Base-by-base conservation (phyloP, 2,888 invertebrate genomes). In the Drosophila rubida region DNA sequence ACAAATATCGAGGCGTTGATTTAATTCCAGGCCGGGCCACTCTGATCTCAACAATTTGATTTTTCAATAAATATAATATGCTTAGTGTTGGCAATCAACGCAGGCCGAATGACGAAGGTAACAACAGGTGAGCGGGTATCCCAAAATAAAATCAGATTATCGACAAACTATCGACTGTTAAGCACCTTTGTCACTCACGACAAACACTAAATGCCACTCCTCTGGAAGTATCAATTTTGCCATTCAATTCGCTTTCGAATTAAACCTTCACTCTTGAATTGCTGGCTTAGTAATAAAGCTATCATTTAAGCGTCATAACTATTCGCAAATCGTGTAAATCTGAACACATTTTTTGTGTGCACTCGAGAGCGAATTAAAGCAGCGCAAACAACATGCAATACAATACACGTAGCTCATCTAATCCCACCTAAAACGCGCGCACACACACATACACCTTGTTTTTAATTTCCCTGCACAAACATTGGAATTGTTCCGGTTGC, bases 391-490 rank as follows among this genome's bases (percentile, higher is more conserved):
- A 63, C 35, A 45, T 61, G 58, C 67, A 69, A 61, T 37, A 68
- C 42, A 50, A 22, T 42, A n/a, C 27, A 9, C 9, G 8, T 51
- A 49, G 57, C 51, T 62, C n/a, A 14, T 1, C 75, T 58, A 70
- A 74, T 60, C 63, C 67, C 49, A 44, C 46, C 45, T 57, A 7
- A 44, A 46, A 60, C 23, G 22, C 45, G 19, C 44, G 41, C 39
- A 11, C 27, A 27, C 27, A 32, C 32, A 32, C 27, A 25, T 44
- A 25, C 48, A 45, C 44, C 54, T 62, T 64, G 58, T 76, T 71
- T 81, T 81, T 81, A 81, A 84, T 81, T 81, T 81, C 57, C 48
- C 54, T 79, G 77, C 64, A 57, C 77, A 84, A 84, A 81, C 85
- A 82, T 63, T 69, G 78, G 64, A 78, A 75, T 61, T 60, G 69